A percentile compares a stretch with the other conserved stretches of the same genome.
Evolutionary conservation across 2,113 vertebrate species (phyloP).

Genomic region (Propithecus coquereli): DNA sequence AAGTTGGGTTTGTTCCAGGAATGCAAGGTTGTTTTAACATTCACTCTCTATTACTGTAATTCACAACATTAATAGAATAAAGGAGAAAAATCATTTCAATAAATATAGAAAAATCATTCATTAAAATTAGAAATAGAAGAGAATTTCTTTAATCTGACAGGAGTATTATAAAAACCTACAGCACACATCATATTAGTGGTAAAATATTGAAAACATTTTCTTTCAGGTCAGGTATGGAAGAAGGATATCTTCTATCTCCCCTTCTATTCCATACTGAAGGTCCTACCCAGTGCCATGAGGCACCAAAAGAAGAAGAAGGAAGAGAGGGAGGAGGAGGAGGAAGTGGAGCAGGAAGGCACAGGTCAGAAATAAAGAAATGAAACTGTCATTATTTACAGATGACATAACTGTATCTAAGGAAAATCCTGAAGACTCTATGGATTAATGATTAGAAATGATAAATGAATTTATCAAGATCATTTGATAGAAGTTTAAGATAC

Average conservation of each 20-base stretch:
- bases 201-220: conserved; percentile 4
- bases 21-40: not conserved
- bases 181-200: not conserved
- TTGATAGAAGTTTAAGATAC: not conserved
- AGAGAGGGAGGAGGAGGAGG: not conserved
- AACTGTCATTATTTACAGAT: not conserved
- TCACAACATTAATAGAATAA: conserved; percentile 23
- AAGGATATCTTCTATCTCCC: not conserved
- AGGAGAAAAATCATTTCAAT: not conserved
- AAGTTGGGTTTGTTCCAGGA: not conserved
- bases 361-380: not conserved
- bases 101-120: not conserved
- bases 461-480: not conserved
- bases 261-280: not conserved
- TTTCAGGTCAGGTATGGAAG: not conserved
- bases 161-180: not conserved
- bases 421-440: not conserved
- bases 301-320: not conserved
- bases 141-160: not conserved
- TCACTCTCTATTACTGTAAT: not conserved
- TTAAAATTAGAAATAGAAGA: not conserved
- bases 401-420: not conserved
- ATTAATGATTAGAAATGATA: not conserved
- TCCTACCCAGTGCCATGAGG: not conserved
- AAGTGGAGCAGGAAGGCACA: not conserved